phyloP scores from a whole-genome alignment of 2,797 vertebrate genomes.

The Fundulus diaphanus region DNA sequence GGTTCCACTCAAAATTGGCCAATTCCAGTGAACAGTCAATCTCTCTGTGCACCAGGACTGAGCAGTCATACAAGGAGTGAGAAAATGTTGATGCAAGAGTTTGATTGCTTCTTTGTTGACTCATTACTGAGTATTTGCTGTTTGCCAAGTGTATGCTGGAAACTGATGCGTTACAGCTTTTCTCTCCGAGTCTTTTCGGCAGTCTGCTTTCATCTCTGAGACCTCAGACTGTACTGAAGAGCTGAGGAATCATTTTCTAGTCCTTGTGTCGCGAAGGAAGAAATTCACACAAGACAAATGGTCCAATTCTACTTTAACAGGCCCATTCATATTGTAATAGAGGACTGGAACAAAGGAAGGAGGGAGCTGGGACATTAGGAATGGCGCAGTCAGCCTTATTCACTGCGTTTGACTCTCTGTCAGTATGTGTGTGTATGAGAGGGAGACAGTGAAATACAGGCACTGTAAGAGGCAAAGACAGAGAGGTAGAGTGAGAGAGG shows the following conservation, averaged over 20 bases:
- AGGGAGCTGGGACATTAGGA: slow-evolving; percentile 73
- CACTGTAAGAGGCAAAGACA: slow-evolving; percentile 29
- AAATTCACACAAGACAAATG: slow-evolving; percentile 80
- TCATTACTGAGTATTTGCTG: slow-evolving; percentile 46
- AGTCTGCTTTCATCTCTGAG: slow-evolving; percentile 58
- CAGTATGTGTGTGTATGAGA: slow-evolving; percentile 16
- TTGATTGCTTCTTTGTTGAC: slow-evolving; percentile 39
- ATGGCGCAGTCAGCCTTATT: slow-evolving; percentile 71
- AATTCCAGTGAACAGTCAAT: too few relatives aligned
- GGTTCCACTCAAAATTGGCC: too few relatives aligned
- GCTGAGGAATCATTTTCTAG: slow-evolving; percentile 74
- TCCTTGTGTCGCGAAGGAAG: slow-evolving; percentile 61
- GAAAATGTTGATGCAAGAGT: slow-evolving; percentile 9
- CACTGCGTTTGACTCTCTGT: slow-evolving; percentile 52
- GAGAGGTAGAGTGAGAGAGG: slow-evolving; percentile 12
- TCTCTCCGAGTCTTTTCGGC: slow-evolving; percentile 33
- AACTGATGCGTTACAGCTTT: slow-evolving; percentile 41
- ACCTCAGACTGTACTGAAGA: slow-evolving; percentile 63
- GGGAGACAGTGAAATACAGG: slow-evolving; percentile 15
- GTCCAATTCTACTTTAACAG: slow-evolving; percentile 77
- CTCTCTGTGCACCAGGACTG: too few relatives aligned
- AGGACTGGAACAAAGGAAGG: slow-evolving; percentile 69
- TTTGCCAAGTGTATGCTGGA: slow-evolving; percentile 33
- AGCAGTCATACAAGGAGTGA: neutral
- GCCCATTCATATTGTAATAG: slow-evolving; percentile 81